Base-by-base conservation (phyloP, 2,113 vertebrate genomes). In the Scomber scombrus region DNA sequence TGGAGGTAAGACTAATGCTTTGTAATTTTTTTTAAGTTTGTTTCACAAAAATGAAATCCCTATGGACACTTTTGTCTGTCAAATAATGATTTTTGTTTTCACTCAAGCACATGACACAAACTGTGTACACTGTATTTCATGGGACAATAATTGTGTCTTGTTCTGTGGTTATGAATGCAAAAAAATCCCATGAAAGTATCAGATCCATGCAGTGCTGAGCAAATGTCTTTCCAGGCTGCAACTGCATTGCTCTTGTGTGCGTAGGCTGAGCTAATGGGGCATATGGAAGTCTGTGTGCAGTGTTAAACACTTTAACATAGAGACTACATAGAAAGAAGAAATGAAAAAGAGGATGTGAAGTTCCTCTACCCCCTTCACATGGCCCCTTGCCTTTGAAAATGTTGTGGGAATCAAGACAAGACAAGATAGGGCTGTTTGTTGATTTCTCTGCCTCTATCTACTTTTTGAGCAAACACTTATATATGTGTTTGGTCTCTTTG, bases 1-100 rank as follows among this genome's bases (percentile, higher is more conserved):
- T 99, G n/a, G 98, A 99, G 98, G 98, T 99, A 95, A 90, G 92
- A 72, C 4, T 9, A 40, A 40, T 60, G 11, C 19, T n/a, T 43
- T 31, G 2, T 43, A 31, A 56, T 29, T 71, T 55, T n/a, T 31
- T 1, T 16, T 43, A 34, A n/a, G 1, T 56, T 43, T 61, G 3
- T 40, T 46, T 21, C 43, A 75, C 2, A 26, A 26, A 26, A 26
- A 26, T 26, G 2, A 26, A 26, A 26, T 26, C 23, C 23, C 23
- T 26, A 26, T 26, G 23, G 23, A 26, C 23, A 26, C 23, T 26
- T 26, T 26, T 26, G 23, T 26, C 23, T 26, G 23, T 26, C 23
- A 26, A 26, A 26, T 26, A 26, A 26, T 26, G 23, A 26, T 26
- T 26, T 26, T 26, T 26, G 1, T 26, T 26, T 26, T 26, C 23